These are phyloP conservation scores for Pollicipes pollicipes DNA, from an alignment of 1,140 invertebrate genomes.

Conservation along the genomic window DNA sequence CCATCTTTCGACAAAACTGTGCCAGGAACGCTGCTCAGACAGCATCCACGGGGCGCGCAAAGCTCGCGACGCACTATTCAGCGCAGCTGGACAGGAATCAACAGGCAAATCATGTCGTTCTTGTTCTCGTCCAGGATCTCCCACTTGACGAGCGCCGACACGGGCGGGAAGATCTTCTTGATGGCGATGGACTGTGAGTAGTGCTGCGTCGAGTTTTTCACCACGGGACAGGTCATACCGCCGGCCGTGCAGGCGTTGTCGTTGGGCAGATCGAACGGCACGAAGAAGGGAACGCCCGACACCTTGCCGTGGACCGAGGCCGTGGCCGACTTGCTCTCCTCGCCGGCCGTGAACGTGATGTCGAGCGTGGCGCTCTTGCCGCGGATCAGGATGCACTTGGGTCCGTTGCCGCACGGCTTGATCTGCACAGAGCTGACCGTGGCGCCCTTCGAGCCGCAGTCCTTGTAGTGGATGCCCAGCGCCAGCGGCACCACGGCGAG, in stretches of 20 bases:
- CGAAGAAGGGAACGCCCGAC: not conserved
- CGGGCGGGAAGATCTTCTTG: not conserved
- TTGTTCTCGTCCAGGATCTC: not conserved
- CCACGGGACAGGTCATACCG: not conserved
- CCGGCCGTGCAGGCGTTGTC: not conserved
- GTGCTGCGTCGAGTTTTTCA: not conserved
- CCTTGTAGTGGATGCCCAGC: not conserved
- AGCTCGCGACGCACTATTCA: no score
- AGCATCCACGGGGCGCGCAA: no score
- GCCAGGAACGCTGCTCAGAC: no score
- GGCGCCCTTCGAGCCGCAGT: slow-evolving; percentile 1
- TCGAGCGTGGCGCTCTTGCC: not conserved
- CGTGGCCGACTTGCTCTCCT: not conserved
- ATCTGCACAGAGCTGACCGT: not conserved
- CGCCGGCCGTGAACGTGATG: not conserved
- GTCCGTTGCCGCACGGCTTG: not conserved
- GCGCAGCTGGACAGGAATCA: not conserved
- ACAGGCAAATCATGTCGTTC: not conserved
- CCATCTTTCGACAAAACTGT: no score
- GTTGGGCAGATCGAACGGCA: not conserved
- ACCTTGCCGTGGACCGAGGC: not conserved
- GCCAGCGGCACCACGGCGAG: not conserved
- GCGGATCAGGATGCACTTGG: not conserved
- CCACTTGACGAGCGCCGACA: not conserved
- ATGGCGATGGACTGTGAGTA: not conserved